These are phyloP conservation scores for Cephalopholis sonnerati DNA, from an alignment of 2,113 vertebrate genomes.

Conservation along the genomic window DNA sequence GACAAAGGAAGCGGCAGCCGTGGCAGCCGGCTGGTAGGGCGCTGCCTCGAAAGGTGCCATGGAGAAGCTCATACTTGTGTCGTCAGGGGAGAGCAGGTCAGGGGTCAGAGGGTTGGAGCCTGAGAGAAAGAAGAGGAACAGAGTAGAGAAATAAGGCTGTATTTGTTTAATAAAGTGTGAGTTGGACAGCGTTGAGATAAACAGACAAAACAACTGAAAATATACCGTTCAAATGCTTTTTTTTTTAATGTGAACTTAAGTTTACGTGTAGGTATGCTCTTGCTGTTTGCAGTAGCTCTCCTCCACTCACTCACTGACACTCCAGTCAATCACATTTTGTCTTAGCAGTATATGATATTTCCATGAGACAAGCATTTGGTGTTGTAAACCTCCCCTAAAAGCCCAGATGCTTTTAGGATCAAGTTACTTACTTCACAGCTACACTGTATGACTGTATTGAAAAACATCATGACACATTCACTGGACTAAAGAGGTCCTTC, in stretches of 20 bases:
- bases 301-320: too few species aligned
- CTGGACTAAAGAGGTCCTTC: background rate
- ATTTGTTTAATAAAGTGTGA: background rate
- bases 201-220: background rate
- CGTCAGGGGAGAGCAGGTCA: constrained; percentile 94
- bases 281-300: background rate
- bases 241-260: constrained; percentile 4
- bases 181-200: background rate
- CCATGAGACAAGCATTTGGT: background rate
- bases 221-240: background rate
- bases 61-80: constrained; percentile 93
- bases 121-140: constrained; percentile 70
- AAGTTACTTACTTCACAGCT: background rate
- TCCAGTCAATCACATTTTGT: background rate
- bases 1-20: constrained; percentile 91
- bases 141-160: background rate
- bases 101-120: constrained; percentile 93
- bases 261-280: background rate
- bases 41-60: constrained; percentile 91
- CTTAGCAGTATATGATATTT: background rate
- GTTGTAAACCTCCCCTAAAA: background rate
- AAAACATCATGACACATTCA: background rate
- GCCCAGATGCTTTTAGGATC: background rate
- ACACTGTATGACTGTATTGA: background rate
- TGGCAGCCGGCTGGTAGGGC: constrained; percentile 89